These are phyloP conservation scores for Melanotaenia boesemani DNA, from an alignment of 2,797 vertebrate genomes.

Conservation along the genomic window DNA sequence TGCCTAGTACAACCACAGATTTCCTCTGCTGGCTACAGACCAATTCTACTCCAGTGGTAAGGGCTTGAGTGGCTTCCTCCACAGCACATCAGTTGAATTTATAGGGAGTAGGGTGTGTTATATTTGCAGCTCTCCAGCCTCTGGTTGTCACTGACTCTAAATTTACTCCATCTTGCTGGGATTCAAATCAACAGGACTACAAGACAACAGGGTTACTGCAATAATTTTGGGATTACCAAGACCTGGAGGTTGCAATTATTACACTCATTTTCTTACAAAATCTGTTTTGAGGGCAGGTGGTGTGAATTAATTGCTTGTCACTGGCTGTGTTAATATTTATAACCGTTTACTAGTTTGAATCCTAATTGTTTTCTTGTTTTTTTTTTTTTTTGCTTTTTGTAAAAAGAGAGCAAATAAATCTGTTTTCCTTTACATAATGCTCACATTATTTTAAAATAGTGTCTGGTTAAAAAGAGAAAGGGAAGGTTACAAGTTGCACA, in stretches of 20 bases:
- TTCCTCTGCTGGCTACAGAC: constrained; percentile 71
- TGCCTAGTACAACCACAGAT: constrained; percentile 70
- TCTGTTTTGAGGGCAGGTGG: constrained; percentile 19
- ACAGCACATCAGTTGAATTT: constrained; percentile 73
- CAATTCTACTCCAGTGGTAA: constrained; percentile 69
- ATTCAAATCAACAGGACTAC: constrained; percentile 51
- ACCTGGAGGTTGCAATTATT: constrained; percentile 33
- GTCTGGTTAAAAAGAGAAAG: constrained; percentile 24
- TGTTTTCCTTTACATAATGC: constrained; percentile 6
- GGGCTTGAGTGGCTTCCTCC: constrained; percentile 70
- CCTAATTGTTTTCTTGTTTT: no score
- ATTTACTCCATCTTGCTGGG: constrained; percentile 48
- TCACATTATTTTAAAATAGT: constrained; percentile 16
- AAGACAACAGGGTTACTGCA: constrained; percentile 12
- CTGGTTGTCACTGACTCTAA: constrained; percentile 67
- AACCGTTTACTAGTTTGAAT: constrained; percentile 10
- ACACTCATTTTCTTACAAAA: constrained; percentile 27
- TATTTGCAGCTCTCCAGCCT: constrained; percentile 66
- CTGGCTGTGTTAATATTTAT: constrained; percentile 13
- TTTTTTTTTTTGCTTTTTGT: neutral
- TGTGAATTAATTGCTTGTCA: constrained; percentile 10
- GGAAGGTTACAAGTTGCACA: constrained; percentile 47
- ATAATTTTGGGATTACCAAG: constrained; percentile 35
- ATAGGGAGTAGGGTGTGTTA: constrained; percentile 63
- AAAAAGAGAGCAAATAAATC: neutral